Evolutionary conservation across 2,888 invertebrate species (phyloP).

Genomic region (Drosophila buzzatii): DNA sequence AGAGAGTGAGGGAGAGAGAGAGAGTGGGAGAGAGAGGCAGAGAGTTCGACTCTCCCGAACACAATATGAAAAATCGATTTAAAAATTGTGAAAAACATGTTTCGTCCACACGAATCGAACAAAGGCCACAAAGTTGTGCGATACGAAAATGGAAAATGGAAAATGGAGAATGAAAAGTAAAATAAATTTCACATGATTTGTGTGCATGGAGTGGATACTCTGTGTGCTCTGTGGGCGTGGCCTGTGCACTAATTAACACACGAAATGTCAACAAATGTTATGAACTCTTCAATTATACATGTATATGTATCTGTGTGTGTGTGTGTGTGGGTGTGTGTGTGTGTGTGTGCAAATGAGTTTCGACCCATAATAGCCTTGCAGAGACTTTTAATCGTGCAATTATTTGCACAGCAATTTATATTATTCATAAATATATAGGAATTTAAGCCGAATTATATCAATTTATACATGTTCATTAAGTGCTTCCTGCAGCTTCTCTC

Average conservation of each 20-base stretch:
- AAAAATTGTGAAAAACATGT: slow-evolving; percentile 19
- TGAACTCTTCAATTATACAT: slow-evolving; percentile 19
- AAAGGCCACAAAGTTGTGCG: slow-evolving; percentile 14
- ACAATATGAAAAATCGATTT: slow-evolving; percentile 24
- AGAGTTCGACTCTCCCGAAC: too few species aligned
- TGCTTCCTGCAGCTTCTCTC: background rate
- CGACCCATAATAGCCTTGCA: slow-evolving; percentile 8
- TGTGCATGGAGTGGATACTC: background rate
- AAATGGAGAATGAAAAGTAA: background rate
- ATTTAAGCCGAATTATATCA: background rate
- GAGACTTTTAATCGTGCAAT: background rate
- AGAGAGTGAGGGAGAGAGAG: background rate
- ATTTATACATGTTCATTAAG: background rate
- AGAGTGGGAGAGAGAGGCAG: background rate
- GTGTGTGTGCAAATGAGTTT: background rate
- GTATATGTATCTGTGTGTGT: background rate
- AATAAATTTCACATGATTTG: slow-evolving; percentile 6
- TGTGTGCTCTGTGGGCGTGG: background rate
- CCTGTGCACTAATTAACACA: slow-evolving; percentile 35
- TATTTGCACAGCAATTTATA: background rate
- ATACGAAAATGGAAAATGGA: background rate
- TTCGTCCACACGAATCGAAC: slow-evolving; percentile 3
- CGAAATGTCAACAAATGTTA: slow-evolving; percentile 7
- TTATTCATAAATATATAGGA: background rate
- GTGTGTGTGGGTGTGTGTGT: background rate